Conservation (phyloP, 2,888 invertebrate genomes). For the Pharmacophagus antenor region DNA sequence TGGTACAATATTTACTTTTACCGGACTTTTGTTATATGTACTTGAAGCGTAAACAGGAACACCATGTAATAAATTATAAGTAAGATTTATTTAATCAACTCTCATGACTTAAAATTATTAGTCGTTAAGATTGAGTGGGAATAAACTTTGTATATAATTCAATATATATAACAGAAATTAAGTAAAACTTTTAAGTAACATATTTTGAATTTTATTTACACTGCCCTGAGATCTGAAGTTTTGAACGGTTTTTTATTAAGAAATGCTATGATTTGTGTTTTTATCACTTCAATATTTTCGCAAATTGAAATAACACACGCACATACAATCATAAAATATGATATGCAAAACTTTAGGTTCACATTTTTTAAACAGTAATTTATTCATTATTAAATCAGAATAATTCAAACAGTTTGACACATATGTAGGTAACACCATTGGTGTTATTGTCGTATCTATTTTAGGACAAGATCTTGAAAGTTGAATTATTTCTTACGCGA, state of each 20-base stretch:
- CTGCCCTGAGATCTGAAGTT: conserved; percentile 78
- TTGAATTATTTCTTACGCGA: not conserved
- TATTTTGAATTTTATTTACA: conserved; percentile 70
- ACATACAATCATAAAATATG: not conserved
- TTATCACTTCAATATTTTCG: not conserved
- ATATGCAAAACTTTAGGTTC: not conserved
- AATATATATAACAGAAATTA: conserved; percentile 74
- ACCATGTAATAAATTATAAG: conserved; percentile 67
- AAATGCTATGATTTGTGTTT: not conserved
- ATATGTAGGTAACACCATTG: not conserved
- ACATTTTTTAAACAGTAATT: not conserved
- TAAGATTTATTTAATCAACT: conserved; percentile 75
- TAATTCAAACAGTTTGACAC: not conserved
- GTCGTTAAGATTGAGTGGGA: conserved; percentile 73
- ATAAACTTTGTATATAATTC: conserved; percentile 77
- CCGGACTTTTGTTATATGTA: conserved; percentile 57
- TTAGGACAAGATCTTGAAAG: conserved; percentile 24
- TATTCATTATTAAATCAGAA: not conserved
- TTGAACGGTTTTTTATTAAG: conserved; percentile 3
- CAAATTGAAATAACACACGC: not conserved
- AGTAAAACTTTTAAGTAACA: conserved; percentile 79
- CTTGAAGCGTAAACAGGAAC: conserved; percentile 59
- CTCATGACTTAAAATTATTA: conserved; percentile 76
- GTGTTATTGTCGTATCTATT: conserved; percentile 16
- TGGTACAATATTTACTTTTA: conserved; percentile 65